Conservation (phyloP, 2,113 vertebrate genomes). For the Scytalopus superciliaris region DNA sequence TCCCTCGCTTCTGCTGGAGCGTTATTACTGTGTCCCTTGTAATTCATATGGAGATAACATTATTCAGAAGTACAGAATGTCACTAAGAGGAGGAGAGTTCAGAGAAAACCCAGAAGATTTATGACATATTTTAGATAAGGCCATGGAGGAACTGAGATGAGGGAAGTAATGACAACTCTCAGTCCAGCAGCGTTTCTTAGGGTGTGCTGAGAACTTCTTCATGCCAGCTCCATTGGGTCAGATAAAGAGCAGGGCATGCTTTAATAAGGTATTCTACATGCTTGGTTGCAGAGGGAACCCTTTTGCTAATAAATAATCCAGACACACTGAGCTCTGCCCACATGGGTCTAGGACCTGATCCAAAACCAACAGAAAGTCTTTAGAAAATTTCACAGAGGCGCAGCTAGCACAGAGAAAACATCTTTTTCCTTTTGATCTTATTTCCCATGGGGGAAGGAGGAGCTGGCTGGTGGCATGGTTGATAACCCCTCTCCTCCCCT, state of each 20-base stretch:
- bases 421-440: not conserved
- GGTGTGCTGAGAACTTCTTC: constrained; percentile 1
- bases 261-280: not conserved
- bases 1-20: constrained; percentile 7
- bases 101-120: constrained; percentile 55
- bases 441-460: not conserved
- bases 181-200: not conserved
- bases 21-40: not conserved
- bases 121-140: constrained; percentile 58
- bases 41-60: constrained; percentile 43
- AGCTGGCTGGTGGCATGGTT: not conserved
- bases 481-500: not conserved
- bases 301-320: constrained; percentile 18
- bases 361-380: constrained; percentile 27
- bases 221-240: not conserved
- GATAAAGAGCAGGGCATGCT: not conserved
- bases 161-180: not conserved
- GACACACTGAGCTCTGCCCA: not conserved
- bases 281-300: not conserved
- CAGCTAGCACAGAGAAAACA: not conserved
- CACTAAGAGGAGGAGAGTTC: constrained; percentile 27
- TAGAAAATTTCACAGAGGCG: not conserved
- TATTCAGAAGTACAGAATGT: constrained; percentile 52
- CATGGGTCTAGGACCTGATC: not conserved
- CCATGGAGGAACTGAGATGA: not conserved